Evolutionary conservation across 2,113 vertebrate species (phyloP).

Genomic region (Microcebus murinus): DNA sequence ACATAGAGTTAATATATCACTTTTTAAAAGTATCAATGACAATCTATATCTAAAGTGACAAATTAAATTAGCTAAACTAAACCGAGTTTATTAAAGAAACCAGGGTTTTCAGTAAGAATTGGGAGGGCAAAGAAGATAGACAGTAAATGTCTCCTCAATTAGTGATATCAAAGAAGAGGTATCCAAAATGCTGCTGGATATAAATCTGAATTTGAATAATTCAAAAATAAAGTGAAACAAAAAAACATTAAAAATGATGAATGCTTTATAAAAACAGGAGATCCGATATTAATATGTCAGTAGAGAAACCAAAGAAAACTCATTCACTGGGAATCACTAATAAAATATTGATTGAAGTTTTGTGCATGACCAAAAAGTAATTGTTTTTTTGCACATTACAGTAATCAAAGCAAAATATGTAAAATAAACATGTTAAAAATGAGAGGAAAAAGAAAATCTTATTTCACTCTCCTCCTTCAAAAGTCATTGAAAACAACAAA

Average conservation of each 20-base stretch:
- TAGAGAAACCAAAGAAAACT: neutral
- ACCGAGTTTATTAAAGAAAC: neutral
- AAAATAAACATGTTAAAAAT: neutral
- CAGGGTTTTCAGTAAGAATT: neutral
- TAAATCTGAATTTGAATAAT: neutral
- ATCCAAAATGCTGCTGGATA: neutral
- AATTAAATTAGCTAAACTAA: neutral
- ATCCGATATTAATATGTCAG: neutral
- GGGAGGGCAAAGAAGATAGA: neutral
- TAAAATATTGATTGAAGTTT: neutral
- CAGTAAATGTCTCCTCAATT: neutral
- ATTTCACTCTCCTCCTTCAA: neutral
- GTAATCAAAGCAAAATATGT: neutral
- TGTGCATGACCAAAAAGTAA: neutral
- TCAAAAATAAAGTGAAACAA: neutral
- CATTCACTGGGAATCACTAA: neutral
- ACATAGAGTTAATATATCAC: neutral
- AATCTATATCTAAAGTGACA: neutral
- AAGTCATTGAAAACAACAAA: neutral
- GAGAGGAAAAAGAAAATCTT: neutral
- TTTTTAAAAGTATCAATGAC: neutral
- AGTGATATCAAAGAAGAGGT: neutral
- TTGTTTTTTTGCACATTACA: neutral
- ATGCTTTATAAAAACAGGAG: neutral
- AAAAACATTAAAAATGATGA: neutral